Percentiles rank a stretch among this genome's conserved stretches.
Conservation (phyloP, 2,888 invertebrate genomes). For the Meghimatium bilineatum region DNA sequence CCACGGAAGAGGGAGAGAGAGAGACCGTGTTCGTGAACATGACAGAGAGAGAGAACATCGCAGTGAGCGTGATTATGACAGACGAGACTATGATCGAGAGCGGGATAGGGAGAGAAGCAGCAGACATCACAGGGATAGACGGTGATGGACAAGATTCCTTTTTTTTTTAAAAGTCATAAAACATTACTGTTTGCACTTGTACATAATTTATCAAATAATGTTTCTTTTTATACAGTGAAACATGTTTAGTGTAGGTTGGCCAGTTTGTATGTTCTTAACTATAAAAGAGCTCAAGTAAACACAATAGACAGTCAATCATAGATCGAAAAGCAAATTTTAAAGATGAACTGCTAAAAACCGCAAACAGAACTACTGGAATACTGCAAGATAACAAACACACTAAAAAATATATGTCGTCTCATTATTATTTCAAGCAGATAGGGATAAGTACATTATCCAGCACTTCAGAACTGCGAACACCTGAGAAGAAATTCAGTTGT, state of each 20-base stretch:
- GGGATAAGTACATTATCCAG: no score
- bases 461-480: no score
- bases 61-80: constrained; percentile 46
- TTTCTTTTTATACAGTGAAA: not conserved
- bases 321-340: no score
- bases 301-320: no score
- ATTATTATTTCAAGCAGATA: no score
- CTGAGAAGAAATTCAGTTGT: no score
- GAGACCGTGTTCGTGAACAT: constrained; percentile 60
- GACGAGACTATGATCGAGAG: constrained; percentile 26
- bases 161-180: not conserved
- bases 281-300: not conserved
- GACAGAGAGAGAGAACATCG: constrained; percentile 61
- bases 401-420: no score
- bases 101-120: constrained; percentile 37
- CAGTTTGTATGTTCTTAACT: not conserved
- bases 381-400: no score
- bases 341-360: no score
- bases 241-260: not conserved
- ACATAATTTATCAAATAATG: constrained; percentile 1
- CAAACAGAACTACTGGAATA: no score
- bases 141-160: not conserved
- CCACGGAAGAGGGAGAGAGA: constrained; percentile 60
- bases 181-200: constrained; percentile 4
- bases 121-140: constrained; percentile 40